Evolutionary conservation across 2,113 vertebrate species (phyloP).

Genomic region (Pantherophis guttatus): DNA sequence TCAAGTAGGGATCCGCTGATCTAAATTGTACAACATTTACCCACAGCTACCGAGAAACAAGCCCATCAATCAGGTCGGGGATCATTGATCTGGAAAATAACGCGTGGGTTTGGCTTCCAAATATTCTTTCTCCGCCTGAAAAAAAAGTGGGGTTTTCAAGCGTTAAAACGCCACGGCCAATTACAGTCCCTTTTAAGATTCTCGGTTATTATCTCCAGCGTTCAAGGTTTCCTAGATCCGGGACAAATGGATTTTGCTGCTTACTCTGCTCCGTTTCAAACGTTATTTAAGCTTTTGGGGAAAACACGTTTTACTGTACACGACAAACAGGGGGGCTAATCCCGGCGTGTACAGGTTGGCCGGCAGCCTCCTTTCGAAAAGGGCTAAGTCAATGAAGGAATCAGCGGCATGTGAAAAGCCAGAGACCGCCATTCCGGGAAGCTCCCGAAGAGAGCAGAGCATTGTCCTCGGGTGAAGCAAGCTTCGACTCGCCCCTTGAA

Average conservation of each 20-base stretch:
- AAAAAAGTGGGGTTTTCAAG: neutral
- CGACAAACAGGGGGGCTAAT: neutral
- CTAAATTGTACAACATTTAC: neutral
- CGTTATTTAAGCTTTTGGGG: too few relatives aligned
- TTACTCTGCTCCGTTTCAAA: neutral
- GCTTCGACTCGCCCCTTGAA: rapidly evolving
- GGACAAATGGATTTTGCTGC: neutral
- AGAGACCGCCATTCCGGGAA: neutral
- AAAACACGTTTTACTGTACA: neutral
- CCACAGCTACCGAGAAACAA: neutral
- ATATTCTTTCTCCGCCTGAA: neutral
- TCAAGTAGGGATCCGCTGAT: neutral
- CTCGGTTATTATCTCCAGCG: neutral
- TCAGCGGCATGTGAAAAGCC: neutral
- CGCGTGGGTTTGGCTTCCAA: neutral
- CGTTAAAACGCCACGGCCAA: neutral
- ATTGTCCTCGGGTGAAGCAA: neutral
- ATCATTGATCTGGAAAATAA: neutral
- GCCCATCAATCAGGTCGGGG: neutral
- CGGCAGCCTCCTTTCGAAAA: neutral
- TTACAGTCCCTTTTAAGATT: neutral
- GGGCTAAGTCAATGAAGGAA: neutral
- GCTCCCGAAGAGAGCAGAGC: neutral
- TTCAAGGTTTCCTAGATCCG: too few relatives aligned
- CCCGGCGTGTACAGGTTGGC: neutral